Base-by-base conservation (phyloP, 2,888 invertebrate genomes). In the Spilosoma lubricipeda region DNA sequence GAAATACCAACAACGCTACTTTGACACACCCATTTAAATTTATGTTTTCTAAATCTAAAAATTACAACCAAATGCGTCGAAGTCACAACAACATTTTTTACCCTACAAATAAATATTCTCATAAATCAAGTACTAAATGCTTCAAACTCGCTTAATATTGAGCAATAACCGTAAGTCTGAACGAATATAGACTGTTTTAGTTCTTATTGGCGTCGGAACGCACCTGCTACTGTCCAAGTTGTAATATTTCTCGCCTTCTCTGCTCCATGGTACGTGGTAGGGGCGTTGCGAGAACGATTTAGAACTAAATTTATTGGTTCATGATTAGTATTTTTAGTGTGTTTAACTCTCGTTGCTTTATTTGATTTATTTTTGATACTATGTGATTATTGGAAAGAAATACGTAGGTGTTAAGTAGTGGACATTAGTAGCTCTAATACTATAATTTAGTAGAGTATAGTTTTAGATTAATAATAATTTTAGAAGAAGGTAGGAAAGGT, bases 231-330 rank as follows among this genome's bases (percentile, higher is more conserved):
- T 82, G 80, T 85, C 85, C 89, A 83, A 90, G 81, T 78, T 80
- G 93, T 87, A 89, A 93, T 93, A 93, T 92, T 89, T 93, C 90
- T 89, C 83, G 85, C 86, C 85, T 88, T 87, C 86, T 84, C 81
- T 76, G 77, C 79, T 76, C 82, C 84, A 82, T 87, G 76, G 85
- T 80, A 82, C 75, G 72, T 77, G 77, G 84, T 85, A 79, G 73
- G 80, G 80, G 73, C 73, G 65, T 48, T 69, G 77, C 74, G 80
- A 64, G 65, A 79, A 83, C 83, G 86, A 80, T 82, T 77, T 82
- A 76, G 52, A 20, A 65, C 70, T 68, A 63, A 74, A 70, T 74
- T 71, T 71, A 76, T 73, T 76, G 63, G 77, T 77, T 77, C 75
- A 75, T 76, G 70, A 70, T 70, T 65, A 42, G 68, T 52, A 70